phyloP scores from a whole-genome alignment of 2,113 vertebrate species.

The Pleuronectes platessa region DNA sequence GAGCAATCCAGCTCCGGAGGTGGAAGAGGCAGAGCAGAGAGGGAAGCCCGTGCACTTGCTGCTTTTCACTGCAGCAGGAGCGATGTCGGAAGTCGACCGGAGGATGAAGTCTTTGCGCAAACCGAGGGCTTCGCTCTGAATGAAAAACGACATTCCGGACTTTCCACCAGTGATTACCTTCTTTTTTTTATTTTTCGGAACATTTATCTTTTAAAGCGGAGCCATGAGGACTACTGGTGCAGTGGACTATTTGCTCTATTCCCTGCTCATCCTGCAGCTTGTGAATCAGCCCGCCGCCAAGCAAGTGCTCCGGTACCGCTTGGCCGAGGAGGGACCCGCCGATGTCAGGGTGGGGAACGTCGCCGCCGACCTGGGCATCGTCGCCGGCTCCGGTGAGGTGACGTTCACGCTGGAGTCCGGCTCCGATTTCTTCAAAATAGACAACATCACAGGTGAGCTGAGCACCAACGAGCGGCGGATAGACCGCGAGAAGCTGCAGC shows the following conservation, averaged over 20 bases:
- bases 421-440: constrained; percentile 98
- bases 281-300: constrained; percentile 92
- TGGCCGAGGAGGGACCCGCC: constrained; percentile 95
- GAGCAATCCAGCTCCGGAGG: constrained; percentile 20
- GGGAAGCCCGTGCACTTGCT: constrained; percentile 62
- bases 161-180: constrained; percentile 29
- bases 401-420: constrained; percentile 98
- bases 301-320: constrained; percentile 93
- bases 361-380: constrained; percentile 93
- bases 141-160: constrained; percentile 31
- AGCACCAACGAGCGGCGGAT: constrained; percentile 96
- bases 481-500: constrained; percentile 97
- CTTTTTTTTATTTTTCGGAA: not conserved
- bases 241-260: constrained; percentile 86
- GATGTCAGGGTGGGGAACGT: constrained; percentile 97
- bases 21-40: constrained; percentile 2
- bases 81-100: constrained; percentile 71
- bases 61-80: constrained; percentile 75
- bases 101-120: constrained; percentile 76
- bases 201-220: constrained; percentile 39
- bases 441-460: constrained; percentile 98
- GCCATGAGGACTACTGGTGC: constrained; percentile 84
- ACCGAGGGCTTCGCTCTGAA: constrained; percentile 52
- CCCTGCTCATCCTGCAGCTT: constrained; percentile 87
- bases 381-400: constrained; percentile 93